Evolutionary conservation across 2,797 vertebrate species (phyloP).

Genomic region (Acanthurus tractus): DNA sequence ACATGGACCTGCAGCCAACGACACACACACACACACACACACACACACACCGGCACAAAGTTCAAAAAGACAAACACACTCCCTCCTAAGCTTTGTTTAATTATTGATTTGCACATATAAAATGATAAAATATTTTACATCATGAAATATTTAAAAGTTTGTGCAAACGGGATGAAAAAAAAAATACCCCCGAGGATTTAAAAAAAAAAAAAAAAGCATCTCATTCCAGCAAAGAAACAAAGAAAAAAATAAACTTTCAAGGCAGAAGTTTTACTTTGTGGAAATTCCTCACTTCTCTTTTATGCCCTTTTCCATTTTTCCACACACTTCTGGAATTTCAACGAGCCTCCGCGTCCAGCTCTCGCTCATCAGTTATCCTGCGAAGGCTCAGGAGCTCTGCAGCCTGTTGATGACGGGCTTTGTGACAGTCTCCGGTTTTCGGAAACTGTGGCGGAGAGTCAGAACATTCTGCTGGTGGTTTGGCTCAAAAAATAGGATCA

Average conservation of each 20-base stretch:
- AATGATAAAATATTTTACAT: slow-evolving; percentile 42
- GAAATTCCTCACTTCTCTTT: background rate
- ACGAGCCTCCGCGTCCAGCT: background rate
- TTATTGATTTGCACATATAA: slow-evolving; percentile 41
- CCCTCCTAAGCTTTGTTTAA: slow-evolving; percentile 39
- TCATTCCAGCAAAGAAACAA: slow-evolving; percentile 27
- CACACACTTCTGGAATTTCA: slow-evolving; percentile 13
- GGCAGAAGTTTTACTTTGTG: background rate
- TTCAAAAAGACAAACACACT: slow-evolving; percentile 26
- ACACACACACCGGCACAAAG: background rate
- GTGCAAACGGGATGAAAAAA: slow-evolving; percentile 36
- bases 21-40: background rate
- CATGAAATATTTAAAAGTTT: slow-evolving; percentile 58
- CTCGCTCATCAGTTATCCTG: slow-evolving; percentile 11
- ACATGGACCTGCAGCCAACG: background rate
- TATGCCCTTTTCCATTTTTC: slow-evolving; percentile 8
- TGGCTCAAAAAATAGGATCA: slow-evolving; percentile 5
- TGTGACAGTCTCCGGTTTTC: slow-evolving; percentile 6
- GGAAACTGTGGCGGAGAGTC: background rate
- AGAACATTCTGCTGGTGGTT: slow-evolving; percentile 8
- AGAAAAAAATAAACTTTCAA: slow-evolving; percentile 6
- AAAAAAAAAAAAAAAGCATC: slow-evolving; percentile 3
- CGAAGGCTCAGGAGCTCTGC: slow-evolving; percentile 14
- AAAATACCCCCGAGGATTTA: slow-evolving; percentile 15
- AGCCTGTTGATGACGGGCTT: slow-evolving; percentile 14